Conservation (phyloP, 2,797 vertebrate genomes). For the Babyrousa celebensis region DNA sequence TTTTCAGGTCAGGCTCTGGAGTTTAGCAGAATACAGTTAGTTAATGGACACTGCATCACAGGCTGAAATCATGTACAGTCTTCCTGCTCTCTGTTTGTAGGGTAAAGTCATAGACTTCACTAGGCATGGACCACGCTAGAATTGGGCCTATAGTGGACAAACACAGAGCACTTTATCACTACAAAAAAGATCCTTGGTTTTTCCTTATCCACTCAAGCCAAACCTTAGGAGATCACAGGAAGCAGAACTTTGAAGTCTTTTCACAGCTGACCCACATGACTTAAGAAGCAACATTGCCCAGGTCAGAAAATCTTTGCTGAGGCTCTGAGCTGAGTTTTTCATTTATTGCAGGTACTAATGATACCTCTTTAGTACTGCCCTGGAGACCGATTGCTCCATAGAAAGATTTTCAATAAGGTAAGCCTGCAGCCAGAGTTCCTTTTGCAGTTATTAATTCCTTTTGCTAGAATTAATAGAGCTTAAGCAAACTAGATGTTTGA, state of each 20-base stretch:
- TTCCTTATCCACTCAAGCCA: background rate
- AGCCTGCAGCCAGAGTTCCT: background rate
- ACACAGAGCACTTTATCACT: background rate
- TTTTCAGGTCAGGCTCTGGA: constrained; percentile 10
- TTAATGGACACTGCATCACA: background rate
- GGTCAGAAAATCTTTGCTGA: background rate
- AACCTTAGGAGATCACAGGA: background rate
- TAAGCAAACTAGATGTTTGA: background rate
- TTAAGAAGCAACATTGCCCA: background rate
- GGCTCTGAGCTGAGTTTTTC: background rate
- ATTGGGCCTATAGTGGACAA: background rate
- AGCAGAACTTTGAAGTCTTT: background rate
- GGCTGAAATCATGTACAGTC: background rate
- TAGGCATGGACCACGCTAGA: background rate
- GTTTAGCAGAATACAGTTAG: background rate
- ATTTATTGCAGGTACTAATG: background rate
- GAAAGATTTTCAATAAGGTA: background rate
- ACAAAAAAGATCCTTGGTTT: background rate
- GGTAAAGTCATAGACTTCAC: background rate
- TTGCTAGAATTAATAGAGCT: background rate
- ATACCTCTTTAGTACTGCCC: background rate
- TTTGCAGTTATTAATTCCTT: background rate
- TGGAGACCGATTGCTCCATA: background rate
- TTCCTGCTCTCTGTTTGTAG: background rate
- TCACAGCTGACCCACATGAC: accelerated